phyloP scores from a whole-genome alignment of 2,113 vertebrate genomes.

The Dicentrarchus labrax region DNA sequence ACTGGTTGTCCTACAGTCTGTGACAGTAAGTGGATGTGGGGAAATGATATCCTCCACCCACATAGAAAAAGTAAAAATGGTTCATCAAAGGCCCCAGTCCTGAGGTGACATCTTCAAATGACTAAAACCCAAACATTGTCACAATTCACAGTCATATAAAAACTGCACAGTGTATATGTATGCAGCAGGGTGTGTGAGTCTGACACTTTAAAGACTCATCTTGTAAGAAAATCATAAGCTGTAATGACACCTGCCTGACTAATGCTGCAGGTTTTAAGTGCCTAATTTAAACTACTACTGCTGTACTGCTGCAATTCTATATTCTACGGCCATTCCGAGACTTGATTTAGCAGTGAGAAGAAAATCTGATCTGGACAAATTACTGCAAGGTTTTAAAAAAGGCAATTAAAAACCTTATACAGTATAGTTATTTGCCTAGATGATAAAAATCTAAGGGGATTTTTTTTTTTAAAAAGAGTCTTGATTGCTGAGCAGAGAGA shows the following conservation, averaged over 20 bases:
- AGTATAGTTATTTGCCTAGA: conserved; percentile 46
- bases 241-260: conserved; percentile 31
- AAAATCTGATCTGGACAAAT: conserved; percentile 49
- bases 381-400: conserved; percentile 37
- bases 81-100: neutral
- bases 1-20: no score
- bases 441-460: conserved; percentile 59
- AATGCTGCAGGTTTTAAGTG: conserved; percentile 28
- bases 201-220: conserved; percentile 10
- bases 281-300: conserved; percentile 42
- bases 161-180: neutral
- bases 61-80: neutral
- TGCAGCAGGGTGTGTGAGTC: conserved; percentile 16
- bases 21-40: no score
- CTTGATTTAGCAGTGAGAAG: conserved; percentile 41
- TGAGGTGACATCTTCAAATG: neutral
- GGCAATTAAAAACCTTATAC: conserved; percentile 45
- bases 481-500: conserved; percentile 26
- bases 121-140: no score
- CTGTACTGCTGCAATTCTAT: conserved; percentile 6
- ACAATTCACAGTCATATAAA: neutral
- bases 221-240: neutral
- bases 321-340: conserved; percentile 12
- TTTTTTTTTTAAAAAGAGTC: neutral
- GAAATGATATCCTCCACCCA: no score